A percentile compares a stretch with the other conserved stretches of the same genome.
phyloP scores from a whole-genome alignment of 2,888 invertebrate species.

The Apamea epomidion region DNA sequence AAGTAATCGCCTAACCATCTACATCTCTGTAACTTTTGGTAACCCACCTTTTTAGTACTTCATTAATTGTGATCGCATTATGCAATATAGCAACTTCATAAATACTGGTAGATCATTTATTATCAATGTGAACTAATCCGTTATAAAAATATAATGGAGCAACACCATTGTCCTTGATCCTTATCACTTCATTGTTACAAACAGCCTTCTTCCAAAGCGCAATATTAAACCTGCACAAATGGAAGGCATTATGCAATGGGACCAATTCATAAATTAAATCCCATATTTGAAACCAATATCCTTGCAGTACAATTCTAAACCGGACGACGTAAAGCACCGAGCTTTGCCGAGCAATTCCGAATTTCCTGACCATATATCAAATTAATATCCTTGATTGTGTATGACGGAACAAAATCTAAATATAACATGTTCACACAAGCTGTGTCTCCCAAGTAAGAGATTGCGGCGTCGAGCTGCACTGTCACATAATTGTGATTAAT shows the following conservation, averaged over 20 bases:
- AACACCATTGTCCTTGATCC: conserved; percentile 40
- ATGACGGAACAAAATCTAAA: conserved; percentile 66
- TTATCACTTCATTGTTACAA: conserved; percentile 54
- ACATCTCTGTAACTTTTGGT: background rate
- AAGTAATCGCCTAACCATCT: background rate
- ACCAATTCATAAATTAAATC: conserved; percentile 59
- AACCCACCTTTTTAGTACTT: background rate
- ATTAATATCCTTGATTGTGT: conserved; percentile 62
- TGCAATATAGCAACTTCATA: background rate
- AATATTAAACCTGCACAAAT: conserved; percentile 38
- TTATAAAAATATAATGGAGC: conserved; percentile 26
- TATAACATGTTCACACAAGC: conserved; percentile 70
- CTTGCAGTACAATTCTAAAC: conserved; percentile 52
- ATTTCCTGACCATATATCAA: conserved; percentile 62
- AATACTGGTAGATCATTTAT: background rate
- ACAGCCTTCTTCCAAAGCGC: conserved; percentile 37
- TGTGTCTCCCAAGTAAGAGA: conserved; percentile 72
- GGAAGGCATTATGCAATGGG: conserved; percentile 39
- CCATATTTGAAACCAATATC: conserved; percentile 51
- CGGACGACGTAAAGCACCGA: conserved; percentile 38
- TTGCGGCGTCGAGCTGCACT: conserved; percentile 75
- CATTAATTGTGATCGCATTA: background rate
- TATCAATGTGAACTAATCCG: background rate
- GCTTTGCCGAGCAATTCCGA: conserved; percentile 51
- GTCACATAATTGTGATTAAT: conserved; percentile 90